Evolutionary conservation across 2,888 invertebrate species (phyloP), one percentile per base, ranked within the genome.

Genomic region (Philereme vetulata): DNA sequence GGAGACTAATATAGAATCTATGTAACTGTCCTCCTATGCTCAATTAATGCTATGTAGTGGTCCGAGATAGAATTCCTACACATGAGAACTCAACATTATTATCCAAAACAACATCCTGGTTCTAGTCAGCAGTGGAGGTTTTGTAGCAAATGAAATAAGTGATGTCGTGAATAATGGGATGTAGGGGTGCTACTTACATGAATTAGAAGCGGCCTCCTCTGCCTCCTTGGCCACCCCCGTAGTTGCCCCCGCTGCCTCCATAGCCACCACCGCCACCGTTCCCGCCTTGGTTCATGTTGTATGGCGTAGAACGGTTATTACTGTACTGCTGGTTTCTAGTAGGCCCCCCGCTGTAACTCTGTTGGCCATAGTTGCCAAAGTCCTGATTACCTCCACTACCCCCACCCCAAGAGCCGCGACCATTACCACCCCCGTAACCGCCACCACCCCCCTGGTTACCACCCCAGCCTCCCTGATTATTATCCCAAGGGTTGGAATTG

Each of bases 341-440:
- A 1, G 98, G 97, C 0, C 98, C 98, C 50, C 97, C 97, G 58
- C 96, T 95, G 78, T 96, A 97, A 58, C 95, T 94, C 81, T 97
- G 97, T 76, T 97, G 97, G 79, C 96, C 96, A 67, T 96, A 96
- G 70, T 94, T 95, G 62, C 96, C 96, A 75, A 96, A 96, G 74
- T 94, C 95, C 78, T 95, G 95, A 71, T 94, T 94, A 46, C 94
- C 93, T 21, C 21, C 21, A 21, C 21, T 21, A 90, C 94, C 93
- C 49, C 81, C 74, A 49, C 85, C 82, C 65, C 93, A 90, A 49
- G 93, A 77, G 54, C 93, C 90, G n/a, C 93, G 90, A 9, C 93
- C 89, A 52, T 92, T 89, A 0, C 92, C 89, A 38, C 92, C 90
- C 35, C 90, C 87, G 58, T 88, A 85, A 4, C 92, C 88, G 42